Conservation (phyloP, 2,888 invertebrate genomes). For the Arrhopalites spinosus region DNA sequence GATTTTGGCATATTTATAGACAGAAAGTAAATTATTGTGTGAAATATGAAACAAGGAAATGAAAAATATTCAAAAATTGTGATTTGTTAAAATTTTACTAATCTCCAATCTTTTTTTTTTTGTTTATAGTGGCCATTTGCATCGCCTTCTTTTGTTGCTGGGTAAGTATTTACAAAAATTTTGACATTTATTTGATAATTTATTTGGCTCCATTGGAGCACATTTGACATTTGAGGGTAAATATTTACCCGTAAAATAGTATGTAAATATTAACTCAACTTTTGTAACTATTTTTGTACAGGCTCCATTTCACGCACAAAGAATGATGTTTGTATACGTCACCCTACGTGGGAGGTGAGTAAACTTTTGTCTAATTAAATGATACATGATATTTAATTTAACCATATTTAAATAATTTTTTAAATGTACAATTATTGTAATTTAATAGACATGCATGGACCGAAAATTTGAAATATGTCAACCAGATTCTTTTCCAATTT, state of each 20-base stretch:
- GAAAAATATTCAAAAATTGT: background rate
- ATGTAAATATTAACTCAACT: no score
- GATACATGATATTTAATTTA: no score
- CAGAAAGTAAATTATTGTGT: no score
- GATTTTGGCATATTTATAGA: no score
- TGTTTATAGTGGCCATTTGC: slow-evolving; percentile 48
- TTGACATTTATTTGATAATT: no score
- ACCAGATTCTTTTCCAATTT: slow-evolving; percentile 57
- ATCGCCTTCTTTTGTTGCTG: slow-evolving; percentile 27
- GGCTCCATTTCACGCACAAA: slow-evolving; percentile 52
- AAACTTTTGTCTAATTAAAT: no score
- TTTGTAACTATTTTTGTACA: no score
- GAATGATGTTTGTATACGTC: slow-evolving; percentile 54
- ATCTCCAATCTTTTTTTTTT: slow-evolving; percentile 18
- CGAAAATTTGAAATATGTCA: slow-evolving; percentile 53
- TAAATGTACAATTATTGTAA: no score
- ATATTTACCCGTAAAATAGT: no score
- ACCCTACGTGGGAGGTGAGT: slow-evolving; percentile 53
- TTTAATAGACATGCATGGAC: slow-evolving; percentile 55
- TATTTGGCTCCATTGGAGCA: no score
- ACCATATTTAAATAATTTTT: no score
- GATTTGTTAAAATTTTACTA: background rate
- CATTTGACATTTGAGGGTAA: no score
- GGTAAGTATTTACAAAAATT: slow-evolving; percentile 33
- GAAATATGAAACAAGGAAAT: background rate